These are phyloP conservation scores for Galaxias olidus DNA, from an alignment of 2,797 vertebrate species.

Conservation along the genomic window DNA sequence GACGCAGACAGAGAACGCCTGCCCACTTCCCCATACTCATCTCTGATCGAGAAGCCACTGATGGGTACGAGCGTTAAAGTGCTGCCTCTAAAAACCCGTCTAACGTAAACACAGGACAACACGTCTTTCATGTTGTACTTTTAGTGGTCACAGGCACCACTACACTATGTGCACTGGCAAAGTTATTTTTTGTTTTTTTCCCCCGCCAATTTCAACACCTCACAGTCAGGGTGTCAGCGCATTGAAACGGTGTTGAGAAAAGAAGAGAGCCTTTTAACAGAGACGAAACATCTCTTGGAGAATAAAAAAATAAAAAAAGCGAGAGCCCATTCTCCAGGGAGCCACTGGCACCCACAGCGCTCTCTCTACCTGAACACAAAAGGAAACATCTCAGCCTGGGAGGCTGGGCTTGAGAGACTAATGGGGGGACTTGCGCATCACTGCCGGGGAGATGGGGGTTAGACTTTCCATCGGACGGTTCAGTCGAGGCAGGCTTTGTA, in stretches of 20 bases:
- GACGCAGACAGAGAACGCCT: constrained; percentile 61
- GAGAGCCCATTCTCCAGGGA: constrained; percentile 75
- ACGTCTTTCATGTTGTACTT: constrained; percentile 65
- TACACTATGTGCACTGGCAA: constrained; percentile 57
- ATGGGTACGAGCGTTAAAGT: constrained; percentile 54
- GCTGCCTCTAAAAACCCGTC: constrained; percentile 65
- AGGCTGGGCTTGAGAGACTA: constrained; percentile 67
- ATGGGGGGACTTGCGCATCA: constrained; percentile 60
- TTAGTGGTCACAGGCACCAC: constrained; percentile 64
- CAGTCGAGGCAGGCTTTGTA: constrained; percentile 59
- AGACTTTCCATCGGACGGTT: constrained; percentile 50
- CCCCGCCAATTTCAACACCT: constrained; percentile 72
- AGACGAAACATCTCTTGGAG: constrained; percentile 67
- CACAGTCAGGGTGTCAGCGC: constrained; percentile 74
- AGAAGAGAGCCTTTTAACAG: constrained; percentile 73
- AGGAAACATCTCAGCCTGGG: constrained; percentile 59
- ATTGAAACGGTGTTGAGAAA: constrained; percentile 67
- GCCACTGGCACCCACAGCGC: constrained; percentile 64
- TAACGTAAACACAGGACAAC: constrained; percentile 59
- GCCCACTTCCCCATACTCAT: constrained; percentile 64
- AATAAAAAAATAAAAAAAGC: constrained; percentile 75
- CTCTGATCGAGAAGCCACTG: constrained; percentile 59
- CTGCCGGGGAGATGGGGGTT: constrained; percentile 49
- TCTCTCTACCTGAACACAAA: constrained; percentile 67
- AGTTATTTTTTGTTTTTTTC: constrained; percentile 42